Evolutionary conservation across 2,888 invertebrate species (phyloP).

Genomic region (Muschampia plurimacula): DNA sequence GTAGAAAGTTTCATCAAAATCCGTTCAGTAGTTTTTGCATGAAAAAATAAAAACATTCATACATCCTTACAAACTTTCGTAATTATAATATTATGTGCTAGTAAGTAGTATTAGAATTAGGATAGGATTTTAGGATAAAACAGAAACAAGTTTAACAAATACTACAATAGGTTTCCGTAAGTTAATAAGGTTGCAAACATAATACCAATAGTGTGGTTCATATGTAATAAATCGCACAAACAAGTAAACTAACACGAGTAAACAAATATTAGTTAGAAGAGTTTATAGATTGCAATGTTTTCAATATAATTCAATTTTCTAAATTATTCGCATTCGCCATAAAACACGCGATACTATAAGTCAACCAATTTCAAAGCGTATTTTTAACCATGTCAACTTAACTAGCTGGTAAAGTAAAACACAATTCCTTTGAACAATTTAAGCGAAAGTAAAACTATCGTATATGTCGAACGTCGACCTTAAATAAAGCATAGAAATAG

Average conservation of each 20-base stretch:
- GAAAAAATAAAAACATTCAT: too few species aligned
- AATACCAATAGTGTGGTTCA: too few species aligned
- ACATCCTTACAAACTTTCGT: too few species aligned
- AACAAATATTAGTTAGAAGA: not conserved
- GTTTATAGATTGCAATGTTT: not conserved
- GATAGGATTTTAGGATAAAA: too few species aligned
- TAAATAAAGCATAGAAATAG: constrained; percentile 36
- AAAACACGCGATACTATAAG: not conserved
- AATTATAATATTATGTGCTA: too few species aligned
- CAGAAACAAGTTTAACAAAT: too few species aligned
- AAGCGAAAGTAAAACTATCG: constrained; percentile 41
- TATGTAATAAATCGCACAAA: too few species aligned
- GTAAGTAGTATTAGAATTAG: too few species aligned
- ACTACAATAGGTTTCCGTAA: too few species aligned
- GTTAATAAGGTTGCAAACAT: too few species aligned
- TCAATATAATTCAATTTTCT: not conserved
- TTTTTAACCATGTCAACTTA: constrained; percentile 39
- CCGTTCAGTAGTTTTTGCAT: too few species aligned
- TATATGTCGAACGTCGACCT: constrained; percentile 45
- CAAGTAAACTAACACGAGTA: not conserved
- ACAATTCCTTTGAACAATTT: constrained; percentile 35
- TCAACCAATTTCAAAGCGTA: constrained; percentile 14
- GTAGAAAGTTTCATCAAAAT: too few species aligned
- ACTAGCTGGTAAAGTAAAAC: constrained; percentile 38
- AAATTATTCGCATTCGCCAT: not conserved